Evolutionary conservation across 2,113 vertebrate species (phyloP).

Genomic region (Mustela nigripes): DNA sequence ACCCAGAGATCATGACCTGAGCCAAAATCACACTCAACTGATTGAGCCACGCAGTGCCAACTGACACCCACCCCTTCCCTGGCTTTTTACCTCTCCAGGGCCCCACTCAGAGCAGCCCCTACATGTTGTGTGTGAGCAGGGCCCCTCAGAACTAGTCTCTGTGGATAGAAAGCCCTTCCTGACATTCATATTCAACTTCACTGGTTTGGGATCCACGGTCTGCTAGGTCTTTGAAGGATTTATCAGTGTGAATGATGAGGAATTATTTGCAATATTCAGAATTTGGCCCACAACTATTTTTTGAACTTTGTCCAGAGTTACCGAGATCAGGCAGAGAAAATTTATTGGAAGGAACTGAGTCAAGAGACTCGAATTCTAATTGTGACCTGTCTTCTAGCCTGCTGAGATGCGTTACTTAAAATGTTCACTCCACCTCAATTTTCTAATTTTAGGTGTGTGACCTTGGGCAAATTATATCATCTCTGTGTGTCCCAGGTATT

Average conservation of each 20-base stretch:
- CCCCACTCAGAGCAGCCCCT: not conserved
- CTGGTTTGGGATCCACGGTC: not conserved
- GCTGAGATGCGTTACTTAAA: not conserved
- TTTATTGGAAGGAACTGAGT: not conserved
- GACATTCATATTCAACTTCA: not conserved
- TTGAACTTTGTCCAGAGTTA: conserved; percentile 10
- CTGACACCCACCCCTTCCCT: no score
- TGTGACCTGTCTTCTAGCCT: not conserved
- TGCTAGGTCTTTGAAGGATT: not conserved
- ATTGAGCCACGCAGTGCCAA: not conserved
- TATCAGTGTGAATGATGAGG: not conserved
- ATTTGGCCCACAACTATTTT: not conserved
- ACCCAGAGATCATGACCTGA: not conserved
- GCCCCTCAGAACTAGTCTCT: not conserved
- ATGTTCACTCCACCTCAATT: not conserved
- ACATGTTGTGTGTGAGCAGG: not conserved
- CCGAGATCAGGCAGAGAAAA: conserved; percentile 7
- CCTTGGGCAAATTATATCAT: not conserved
- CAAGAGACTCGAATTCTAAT: conserved; percentile 30
- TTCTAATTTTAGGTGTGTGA: not conserved
- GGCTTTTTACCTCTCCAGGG: not conserved
- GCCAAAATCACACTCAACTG: not conserved
- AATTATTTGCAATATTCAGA: not conserved
- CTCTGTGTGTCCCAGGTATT: not conserved
- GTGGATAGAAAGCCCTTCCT: not conserved